These are phyloP conservation scores for Petrocephalus microphthalmus DNA, from an alignment of 2,113 vertebrate species.

Conservation along the genomic window DNA sequence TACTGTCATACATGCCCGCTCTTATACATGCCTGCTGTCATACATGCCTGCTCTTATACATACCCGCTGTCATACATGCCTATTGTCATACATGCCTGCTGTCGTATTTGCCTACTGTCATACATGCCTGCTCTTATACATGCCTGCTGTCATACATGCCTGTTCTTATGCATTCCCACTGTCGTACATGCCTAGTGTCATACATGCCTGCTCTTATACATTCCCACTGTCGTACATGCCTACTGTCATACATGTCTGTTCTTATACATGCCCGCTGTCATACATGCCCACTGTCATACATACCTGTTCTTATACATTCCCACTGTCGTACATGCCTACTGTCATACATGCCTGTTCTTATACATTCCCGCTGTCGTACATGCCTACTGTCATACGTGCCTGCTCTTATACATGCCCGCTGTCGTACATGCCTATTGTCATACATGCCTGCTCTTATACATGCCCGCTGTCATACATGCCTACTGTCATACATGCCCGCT, in stretches of 20 bases:
- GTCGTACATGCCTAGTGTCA: no score
- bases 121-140: no score
- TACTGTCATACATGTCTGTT: not conserved
- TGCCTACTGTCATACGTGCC: no score
- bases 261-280: not conserved
- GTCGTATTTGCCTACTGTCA: no score
- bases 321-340: not conserved
- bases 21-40: no score
- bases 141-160: no score
- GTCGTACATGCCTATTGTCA: no score
- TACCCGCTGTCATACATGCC: no score
- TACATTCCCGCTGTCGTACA: not conserved
- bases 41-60: no score
- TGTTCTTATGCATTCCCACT: no score
- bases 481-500: not conserved
- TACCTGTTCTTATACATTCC: not conserved
- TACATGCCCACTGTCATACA: not conserved
- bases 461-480: not conserved
- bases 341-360: not conserved
- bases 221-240: not conserved
- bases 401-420: no score
- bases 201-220: not conserved
- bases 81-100: not conserved
- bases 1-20: no score
- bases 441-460: not conserved